phyloP scores from a whole-genome alignment of 2,113 vertebrate genomes.

The Pogonocichla stellata region DNA sequence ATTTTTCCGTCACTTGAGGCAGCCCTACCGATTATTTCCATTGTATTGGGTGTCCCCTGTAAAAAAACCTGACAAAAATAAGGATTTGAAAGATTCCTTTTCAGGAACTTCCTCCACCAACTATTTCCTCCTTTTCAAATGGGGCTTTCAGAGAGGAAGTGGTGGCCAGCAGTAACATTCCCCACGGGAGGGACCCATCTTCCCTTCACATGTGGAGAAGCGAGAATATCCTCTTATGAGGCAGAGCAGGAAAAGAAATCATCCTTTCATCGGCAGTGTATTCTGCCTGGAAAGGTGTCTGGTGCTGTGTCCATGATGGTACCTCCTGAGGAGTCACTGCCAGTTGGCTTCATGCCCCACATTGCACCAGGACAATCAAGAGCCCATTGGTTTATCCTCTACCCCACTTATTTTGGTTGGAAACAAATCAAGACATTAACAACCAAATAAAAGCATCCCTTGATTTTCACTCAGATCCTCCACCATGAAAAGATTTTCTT shows the following conservation, averaged over 20 bases:
- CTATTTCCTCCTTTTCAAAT: conserved; percentile 71
- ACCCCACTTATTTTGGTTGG: conserved; percentile 3
- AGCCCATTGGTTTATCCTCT: neutral
- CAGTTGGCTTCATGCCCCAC: conserved; percentile 21
- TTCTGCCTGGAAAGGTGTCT: neutral
- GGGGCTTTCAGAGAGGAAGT: conserved; percentile 66
- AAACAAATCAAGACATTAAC: conserved; percentile 1
- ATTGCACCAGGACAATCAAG: neutral
- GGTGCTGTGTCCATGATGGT: conserved; percentile 11
- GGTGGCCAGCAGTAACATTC: conserved; percentile 59
- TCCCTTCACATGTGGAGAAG: conserved; percentile 62
- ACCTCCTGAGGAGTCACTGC: conserved; percentile 29
- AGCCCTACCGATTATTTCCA: conserved; percentile 62
- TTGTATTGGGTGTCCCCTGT: conserved; percentile 49
- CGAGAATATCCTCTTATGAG: conserved; percentile 45
- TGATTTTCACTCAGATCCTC: neutral
- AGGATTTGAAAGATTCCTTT: conserved; percentile 71
- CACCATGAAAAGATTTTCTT: neutral
- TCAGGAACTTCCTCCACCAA: conserved; percentile 67
- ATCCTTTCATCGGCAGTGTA: conserved; percentile 6
- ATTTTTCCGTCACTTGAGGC: conserved; percentile 60
- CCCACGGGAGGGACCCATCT: conserved; percentile 56
- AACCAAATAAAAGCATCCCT: neutral
- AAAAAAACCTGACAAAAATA: conserved; percentile 32
- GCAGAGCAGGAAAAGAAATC: conserved; percentile 47